Percentiles rank a stretch among this genome's conserved stretches.
These are phyloP conservation scores for Dicentrarchus labrax DNA, from an alignment of 2,113 vertebrate genomes.

Conservation along the genomic window DNA sequence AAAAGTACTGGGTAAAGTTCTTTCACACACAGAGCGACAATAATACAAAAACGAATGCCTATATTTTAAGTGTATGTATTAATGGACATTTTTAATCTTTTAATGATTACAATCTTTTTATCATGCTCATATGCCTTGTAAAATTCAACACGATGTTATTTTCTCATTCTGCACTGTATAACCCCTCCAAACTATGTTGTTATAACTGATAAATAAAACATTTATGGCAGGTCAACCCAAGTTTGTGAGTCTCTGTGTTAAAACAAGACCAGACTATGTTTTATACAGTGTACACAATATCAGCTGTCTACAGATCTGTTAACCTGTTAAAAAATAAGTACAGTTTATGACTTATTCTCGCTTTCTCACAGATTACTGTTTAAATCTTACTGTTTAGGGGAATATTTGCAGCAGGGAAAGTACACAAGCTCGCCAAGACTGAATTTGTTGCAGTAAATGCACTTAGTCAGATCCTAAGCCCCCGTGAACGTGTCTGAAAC, in stretches of 20 bases:
- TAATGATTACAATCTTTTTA: neutral
- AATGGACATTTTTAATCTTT: neutral
- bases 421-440: neutral
- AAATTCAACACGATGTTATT: neutral
- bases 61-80: neutral
- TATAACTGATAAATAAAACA: too few species aligned
- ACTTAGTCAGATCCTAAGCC: slow-evolving; percentile 38
- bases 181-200: too few species aligned
- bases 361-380: neutral
- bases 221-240: too few species aligned
- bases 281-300: neutral
- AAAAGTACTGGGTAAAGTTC: neutral
- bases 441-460: slow-evolving; percentile 42
- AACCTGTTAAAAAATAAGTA: slow-evolving; percentile 2
- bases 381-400: neutral
- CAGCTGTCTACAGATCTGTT: neutral
- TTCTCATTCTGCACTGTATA: neutral
- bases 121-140: too few species aligned
- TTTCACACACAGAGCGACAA: too few species aligned
- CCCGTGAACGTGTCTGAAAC: slow-evolving; percentile 44
- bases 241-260: neutral
- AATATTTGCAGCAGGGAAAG: slow-evolving; percentile 9
- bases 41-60: too few species aligned
- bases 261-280: neutral
- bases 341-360: neutral